These are phyloP conservation scores for Lytechinus pictus DNA, from an alignment of 35 echinoderm and acorn worm genomes.

Conservation along the genomic window DNA sequence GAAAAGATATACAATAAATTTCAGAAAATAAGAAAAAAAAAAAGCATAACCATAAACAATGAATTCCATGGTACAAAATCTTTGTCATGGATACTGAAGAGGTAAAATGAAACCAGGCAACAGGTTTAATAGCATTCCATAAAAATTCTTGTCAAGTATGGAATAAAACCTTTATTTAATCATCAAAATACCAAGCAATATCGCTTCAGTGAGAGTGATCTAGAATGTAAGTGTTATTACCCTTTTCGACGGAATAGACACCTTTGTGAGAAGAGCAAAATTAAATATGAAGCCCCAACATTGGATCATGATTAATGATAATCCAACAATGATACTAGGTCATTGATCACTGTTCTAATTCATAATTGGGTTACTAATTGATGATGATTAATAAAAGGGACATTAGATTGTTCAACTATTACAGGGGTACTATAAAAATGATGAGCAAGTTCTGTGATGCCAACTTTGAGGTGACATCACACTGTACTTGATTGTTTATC, in stretches of 20 bases:
- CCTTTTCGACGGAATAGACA: not conserved
- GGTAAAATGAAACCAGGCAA: too few species aligned
- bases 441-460: not conserved
- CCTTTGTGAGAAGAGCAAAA: not conserved
- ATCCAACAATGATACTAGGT: not conserved
- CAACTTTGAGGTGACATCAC: not conserved
- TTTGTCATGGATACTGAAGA: too few species aligned
- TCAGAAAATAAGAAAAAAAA: too few species aligned
- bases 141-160: too few species aligned
- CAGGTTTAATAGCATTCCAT: too few species aligned
- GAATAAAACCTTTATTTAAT: too few species aligned
- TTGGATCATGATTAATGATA: not conserved
- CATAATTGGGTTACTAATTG: not conserved
- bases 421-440: not conserved
- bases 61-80: too few species aligned
- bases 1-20: too few species aligned
- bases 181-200: too few species aligned
- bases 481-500: not conserved
- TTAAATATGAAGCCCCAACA: not conserved
- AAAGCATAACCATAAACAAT: too few species aligned
- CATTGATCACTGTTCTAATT: not conserved
- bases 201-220: too few species aligned
- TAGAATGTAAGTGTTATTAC: too few species aligned
- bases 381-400: not conserved
- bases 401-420: not conserved